Evolutionary conservation across 2,888 invertebrate species (phyloP).

Genomic region (Cephus nigrinus): DNA sequence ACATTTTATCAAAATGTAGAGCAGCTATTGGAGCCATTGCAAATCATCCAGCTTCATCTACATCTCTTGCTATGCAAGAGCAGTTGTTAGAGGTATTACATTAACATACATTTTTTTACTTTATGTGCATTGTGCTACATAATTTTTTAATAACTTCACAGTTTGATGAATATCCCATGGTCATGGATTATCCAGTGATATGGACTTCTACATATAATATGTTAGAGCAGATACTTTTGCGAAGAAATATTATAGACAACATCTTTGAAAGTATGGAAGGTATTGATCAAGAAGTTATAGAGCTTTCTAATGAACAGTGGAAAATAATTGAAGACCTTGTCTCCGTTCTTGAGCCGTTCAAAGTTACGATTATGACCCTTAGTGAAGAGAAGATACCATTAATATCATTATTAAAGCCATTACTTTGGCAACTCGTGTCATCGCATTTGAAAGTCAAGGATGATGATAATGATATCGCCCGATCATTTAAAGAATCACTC

Average conservation of each 20-base stretch:
- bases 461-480: conserved; percentile 40
- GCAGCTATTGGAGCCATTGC: conserved; percentile 41
- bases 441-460: conserved; percentile 48
- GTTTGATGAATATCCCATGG: conserved; percentile 19
- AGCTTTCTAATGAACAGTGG: conserved; percentile 49
- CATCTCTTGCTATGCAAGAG: conserved; percentile 44
- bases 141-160: not conserved
- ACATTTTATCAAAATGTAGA: conserved; percentile 48
- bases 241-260: conserved; percentile 36
- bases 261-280: conserved; percentile 43
- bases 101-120: not conserved
- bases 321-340: conserved; percentile 48
- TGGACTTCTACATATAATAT: conserved; percentile 56
- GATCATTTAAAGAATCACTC: conserved; percentile 43
- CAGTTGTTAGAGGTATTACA: conserved; percentile 25
- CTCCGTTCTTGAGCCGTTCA: conserved; percentile 53
- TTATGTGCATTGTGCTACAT: not conserved
- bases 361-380: conserved; percentile 56
- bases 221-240: conserved; percentile 46
- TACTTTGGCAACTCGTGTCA: conserved; percentile 52
- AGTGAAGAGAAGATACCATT: conserved; percentile 58
- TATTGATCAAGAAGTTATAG: conserved; percentile 37
- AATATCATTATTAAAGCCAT: conserved; percentile 55
- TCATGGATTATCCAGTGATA: conserved; percentile 38
- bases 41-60: conserved; percentile 34